phyloP scores from a whole-genome alignment of 2,797 vertebrate genomes.

The Hyperoplus immaculatus region DNA sequence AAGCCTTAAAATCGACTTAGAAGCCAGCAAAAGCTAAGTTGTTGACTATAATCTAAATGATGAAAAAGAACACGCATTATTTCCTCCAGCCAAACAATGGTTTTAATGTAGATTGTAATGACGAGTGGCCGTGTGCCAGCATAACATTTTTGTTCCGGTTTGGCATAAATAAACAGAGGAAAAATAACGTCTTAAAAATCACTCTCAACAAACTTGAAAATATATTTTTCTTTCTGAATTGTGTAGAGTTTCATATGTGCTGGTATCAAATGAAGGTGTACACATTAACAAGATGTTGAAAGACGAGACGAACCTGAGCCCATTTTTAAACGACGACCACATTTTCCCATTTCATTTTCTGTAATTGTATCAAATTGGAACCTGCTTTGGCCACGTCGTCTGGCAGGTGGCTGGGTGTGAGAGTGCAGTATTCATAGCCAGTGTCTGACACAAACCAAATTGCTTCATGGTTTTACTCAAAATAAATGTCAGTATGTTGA shows the following conservation, averaged over 20 bases:
- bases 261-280: not conserved
- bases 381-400: not conserved
- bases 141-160: not conserved
- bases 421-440: too few relatives aligned
- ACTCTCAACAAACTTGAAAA: not conserved
- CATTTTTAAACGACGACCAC: not conserved
- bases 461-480: not conserved
- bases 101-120: slow-evolving; percentile 13
- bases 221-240: not conserved
- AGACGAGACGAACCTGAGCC: not conserved
- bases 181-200: not conserved
- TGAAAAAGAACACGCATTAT: not conserved
- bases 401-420: not conserved
- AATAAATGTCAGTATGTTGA: not conserved
- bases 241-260: not conserved
- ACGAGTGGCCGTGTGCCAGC: not conserved
- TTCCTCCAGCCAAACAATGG: not conserved
- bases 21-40: not conserved
- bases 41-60: slow-evolving; percentile 11
- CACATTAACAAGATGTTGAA: not conserved
- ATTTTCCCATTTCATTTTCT: not conserved
- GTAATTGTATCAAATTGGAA: not conserved
- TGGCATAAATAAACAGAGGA: not conserved
- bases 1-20: not conserved
- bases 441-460: not conserved